Percentiles rank a stretch among this genome's conserved stretches.
Evolutionary conservation across 2,888 invertebrate species (phyloP).

Genomic region (Scaptomyza caliginosa): DNA sequence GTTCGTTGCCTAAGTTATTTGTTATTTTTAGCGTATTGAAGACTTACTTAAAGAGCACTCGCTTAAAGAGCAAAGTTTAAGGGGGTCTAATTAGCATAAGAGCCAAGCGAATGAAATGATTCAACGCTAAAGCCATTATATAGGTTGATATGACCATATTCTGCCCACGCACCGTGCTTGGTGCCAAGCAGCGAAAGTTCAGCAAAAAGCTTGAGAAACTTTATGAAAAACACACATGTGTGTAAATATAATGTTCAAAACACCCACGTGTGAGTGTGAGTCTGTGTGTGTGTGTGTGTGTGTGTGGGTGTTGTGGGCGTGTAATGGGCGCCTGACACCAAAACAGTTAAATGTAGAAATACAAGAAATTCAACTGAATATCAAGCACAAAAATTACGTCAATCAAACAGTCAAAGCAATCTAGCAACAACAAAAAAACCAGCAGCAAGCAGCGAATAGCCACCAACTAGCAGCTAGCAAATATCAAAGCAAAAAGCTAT

Average conservation of each 20-base stretch:
- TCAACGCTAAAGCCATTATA: constrained; percentile 45
- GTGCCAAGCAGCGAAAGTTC: constrained; percentile 65
- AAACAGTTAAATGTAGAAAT: constrained; percentile 79
- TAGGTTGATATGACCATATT: constrained; percentile 22
- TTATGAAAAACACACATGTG: constrained; percentile 38
- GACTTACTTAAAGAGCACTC: constrained; percentile 13
- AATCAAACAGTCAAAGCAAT: constrained; percentile 73
- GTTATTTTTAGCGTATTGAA: constrained; percentile 12
- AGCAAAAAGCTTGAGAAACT: constrained; percentile 47
- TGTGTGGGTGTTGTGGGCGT: constrained; percentile 67
- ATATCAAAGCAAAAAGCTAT: constrained; percentile 42
- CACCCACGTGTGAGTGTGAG: constrained; percentile 52
- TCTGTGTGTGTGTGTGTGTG: constrained; percentile 17
- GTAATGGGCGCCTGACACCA: constrained; percentile 74
- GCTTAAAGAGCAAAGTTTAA: constrained; percentile 66
- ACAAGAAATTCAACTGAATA: constrained; percentile 80
- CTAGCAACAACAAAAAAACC: constrained; percentile 37
- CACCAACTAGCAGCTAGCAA: constrained; percentile 33
- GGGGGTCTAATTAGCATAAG: constrained; percentile 58
- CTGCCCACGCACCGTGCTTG: constrained; percentile 21
- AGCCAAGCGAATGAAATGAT: constrained; percentile 51
- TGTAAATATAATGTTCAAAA: constrained; percentile 44
- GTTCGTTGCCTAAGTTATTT: constrained; percentile 73
- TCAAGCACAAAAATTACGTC: constrained; percentile 79
- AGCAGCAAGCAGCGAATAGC: constrained; percentile 16